Base-by-base conservation (phyloP, 2,888 invertebrate genomes). In the Orthosia incerta region DNA sequence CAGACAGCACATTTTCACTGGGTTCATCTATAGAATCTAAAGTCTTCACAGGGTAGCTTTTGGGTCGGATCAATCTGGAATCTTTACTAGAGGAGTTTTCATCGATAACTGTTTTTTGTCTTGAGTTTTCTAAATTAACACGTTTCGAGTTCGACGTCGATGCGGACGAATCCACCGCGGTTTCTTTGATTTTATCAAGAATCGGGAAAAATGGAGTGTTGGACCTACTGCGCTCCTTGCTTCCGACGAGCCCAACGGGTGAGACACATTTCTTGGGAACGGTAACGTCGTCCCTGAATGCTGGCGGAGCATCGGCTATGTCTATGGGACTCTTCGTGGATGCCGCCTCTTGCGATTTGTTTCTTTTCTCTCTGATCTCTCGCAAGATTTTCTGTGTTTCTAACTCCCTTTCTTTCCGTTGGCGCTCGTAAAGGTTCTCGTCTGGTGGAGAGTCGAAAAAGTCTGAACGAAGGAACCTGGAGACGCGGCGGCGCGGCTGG, bases 401-500 rank as follows among this genome's bases (percentile, higher is more conserved):
- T 87, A 98, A 93, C 92, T 98, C 97, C 85, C 98, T 96, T 91
- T 97, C 96, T 80, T 97, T 97, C 84, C 97, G 96, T 88, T 97
- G 97, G 90, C 97, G 93, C 1, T 97, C 96, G 88, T 97, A 97
- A 31, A 97, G 94, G 88, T 97, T 97, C 86, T 98, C 98, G 74
- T 97, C 97, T 26, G 97, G 92, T 13, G 97, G 97, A 2, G 97
- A 95, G 81, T 98, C 98, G 89, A 97, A 98, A 90, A 98, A 98
- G 91, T 98, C 98, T 0, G 98, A 98, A 48, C 98, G 96, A 74
- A 98, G 93, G 92, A 98, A 98, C 73, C 98, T 83, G 26, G 93
- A 93, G 74, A 98, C 97, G 79, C 97, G 97, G 65, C 97, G 97
- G 71, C 97, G 97, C 51, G 96, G 95, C 71, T 96, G 95, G 46